phyloP scores from a whole-genome alignment of 2,888 invertebrate species.

The Phalera bucephala region DNA sequence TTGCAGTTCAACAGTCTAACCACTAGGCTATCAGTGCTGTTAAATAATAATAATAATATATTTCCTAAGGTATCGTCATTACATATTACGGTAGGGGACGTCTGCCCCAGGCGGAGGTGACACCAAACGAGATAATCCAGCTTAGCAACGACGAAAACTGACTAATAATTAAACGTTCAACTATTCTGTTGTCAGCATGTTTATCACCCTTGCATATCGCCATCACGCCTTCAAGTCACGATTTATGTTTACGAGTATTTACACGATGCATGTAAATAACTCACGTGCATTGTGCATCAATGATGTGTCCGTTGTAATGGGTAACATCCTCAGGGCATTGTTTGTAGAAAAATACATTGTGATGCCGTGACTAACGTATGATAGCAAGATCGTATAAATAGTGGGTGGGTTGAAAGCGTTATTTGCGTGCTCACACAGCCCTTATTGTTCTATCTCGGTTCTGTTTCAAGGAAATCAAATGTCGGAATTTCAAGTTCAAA shows the following conservation, averaged over 20 bases:
- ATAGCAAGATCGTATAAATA: background rate
- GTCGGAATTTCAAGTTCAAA: too few species aligned
- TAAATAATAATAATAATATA: too few species aligned
- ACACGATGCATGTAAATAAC: constrained; percentile 35
- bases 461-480: too few species aligned
- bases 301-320: constrained; percentile 16
- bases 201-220: constrained; percentile 25
- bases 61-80: too few species aligned
- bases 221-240: constrained; percentile 42
- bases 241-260: constrained; percentile 35
- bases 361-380: background rate
- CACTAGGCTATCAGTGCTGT: too few species aligned
- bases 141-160: constrained; percentile 11
- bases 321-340: constrained; percentile 13
- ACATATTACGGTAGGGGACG: too few species aligned
- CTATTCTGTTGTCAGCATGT: constrained; percentile 17
- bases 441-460: too few species aligned
- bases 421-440: too few species aligned
- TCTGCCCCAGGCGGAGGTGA: background rate
- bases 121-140: constrained; percentile 3
- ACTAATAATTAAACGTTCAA: constrained; percentile 15
- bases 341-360: constrained; percentile 14
- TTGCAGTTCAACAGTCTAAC: too few species aligned
- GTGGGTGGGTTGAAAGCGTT: too few species aligned
- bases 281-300: constrained; percentile 31